Conservation (phyloP, 2,113 vertebrate genomes). For the Athene noctua region DNA sequence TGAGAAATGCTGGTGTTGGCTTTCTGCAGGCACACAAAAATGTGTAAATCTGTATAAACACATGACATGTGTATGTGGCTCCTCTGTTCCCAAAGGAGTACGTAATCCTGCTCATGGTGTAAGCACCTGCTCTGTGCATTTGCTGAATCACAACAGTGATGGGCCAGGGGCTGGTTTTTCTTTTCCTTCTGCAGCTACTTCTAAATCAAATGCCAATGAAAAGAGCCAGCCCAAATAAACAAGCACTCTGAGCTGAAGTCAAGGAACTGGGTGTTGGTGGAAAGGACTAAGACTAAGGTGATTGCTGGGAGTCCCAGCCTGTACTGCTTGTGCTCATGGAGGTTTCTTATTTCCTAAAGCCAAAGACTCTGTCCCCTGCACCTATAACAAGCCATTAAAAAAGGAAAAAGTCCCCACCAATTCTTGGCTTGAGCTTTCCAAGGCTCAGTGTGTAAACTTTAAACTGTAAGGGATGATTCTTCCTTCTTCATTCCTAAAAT, state of each 20-base stretch:
- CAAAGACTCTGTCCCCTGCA: background rate
- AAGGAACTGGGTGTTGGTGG: background rate
- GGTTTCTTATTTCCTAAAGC: background rate
- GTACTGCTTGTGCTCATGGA: background rate
- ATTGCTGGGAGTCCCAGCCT: background rate
- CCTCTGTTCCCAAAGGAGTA: background rate
- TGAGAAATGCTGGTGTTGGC: background rate
- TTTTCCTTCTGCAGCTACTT: background rate
- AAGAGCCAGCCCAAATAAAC: background rate
- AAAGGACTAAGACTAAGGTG: background rate
- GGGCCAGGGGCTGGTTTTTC: background rate
- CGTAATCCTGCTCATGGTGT: background rate
- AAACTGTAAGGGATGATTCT: background rate
- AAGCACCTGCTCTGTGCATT: background rate
- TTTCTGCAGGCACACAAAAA: too few relatives aligned
- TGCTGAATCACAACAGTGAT: background rate
- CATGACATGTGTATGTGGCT: background rate
- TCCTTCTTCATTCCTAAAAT: background rate
- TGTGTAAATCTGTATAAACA: too few relatives aligned
- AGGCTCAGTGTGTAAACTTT: background rate
- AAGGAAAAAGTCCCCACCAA: background rate
- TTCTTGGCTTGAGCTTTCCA: background rate
- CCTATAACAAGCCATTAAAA: background rate
- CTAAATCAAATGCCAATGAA: background rate
- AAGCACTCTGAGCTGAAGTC: fast-evolving